Percentiles rank a stretch among this genome's conserved stretches.
phyloP scores from a whole-genome alignment of 2,888 invertebrate genomes.

The Nyleta sp. region DNA sequence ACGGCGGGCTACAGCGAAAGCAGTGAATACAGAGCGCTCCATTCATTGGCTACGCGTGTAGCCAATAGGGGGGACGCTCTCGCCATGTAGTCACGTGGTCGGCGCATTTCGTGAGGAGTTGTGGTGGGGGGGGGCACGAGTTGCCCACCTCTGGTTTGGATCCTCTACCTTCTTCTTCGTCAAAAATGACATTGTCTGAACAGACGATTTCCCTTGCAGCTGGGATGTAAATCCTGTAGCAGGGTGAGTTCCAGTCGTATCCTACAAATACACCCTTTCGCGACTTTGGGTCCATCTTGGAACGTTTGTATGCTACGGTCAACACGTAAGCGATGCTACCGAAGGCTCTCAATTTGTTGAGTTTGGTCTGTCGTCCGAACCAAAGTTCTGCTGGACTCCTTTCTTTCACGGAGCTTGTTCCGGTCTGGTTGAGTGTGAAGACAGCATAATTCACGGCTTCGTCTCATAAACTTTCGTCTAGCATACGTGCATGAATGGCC shows the following conservation, averaged over 20 bases:
- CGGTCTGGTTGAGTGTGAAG: neutral
- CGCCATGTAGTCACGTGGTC: too few species aligned
- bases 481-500: neutral
- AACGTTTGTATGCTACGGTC: neutral
- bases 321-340: neutral
- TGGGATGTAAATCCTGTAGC: constrained; percentile 60
- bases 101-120: too few species aligned
- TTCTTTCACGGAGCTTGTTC: neutral
- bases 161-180: constrained; percentile 27
- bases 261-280: constrained; percentile 29
- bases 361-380: neutral
- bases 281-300: constrained; percentile 51
- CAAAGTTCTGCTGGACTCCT: neutral
- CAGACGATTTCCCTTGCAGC: constrained; percentile 60
- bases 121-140: too few species aligned
- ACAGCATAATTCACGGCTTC: neutral
- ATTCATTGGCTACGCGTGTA: too few species aligned
- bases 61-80: too few species aligned
- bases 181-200: constrained; percentile 63
- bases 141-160: too few species aligned
- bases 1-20: too few species aligned
- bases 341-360: neutral
- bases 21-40: too few species aligned
- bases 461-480: neutral
- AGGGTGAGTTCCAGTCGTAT: constrained; percentile 67